Base-by-base conservation (phyloP, 1,140 invertebrate species). In the Leptonema lineaticorne region DNA sequence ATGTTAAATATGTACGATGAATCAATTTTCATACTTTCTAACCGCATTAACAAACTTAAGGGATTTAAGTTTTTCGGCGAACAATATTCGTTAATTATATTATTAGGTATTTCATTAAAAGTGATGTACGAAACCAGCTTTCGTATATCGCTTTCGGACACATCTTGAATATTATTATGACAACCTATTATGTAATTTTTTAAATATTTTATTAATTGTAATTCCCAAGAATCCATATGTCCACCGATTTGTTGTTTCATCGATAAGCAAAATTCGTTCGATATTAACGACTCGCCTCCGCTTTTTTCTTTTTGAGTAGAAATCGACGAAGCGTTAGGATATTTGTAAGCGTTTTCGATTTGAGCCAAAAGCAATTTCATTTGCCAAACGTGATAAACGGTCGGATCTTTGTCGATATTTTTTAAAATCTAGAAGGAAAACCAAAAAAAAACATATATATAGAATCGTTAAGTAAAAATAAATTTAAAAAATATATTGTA, bases 301-400 rank as follows among this genome's bases (percentile, higher is more conserved):
- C 30, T 7, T 22, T 57, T 66, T 22, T 76, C 74, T n/a, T 74
- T 69, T 0, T 75, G 76, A 67, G 77, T 69, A 4, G 67, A 73
- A 76, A 78, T 79, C 37, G 68, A 16, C 22, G 46, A 65, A 57
- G 76, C 76, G 71, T 76, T 73, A 14, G 50, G 20, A 53, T 53
- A 26, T 1, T 11, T 53, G 14, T 53, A 22, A 22, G 9, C 4
- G 16, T 74, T 75, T 56, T 79, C 79, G 20, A 84, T 79, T 69
- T 84, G 83, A 3, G 82, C 80, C 7, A 82, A 77, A 1, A 89
- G 75, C 4, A 90, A 77, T 72, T 88, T 89, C 18, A 89, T 81
- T 75, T 90, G 89, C 88, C 89, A 90, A 37, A 87, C 77, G 66
- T 86, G 81, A 70, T 84, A 81, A 1, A 80, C 78, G 4, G 76